phyloP scores from a whole-genome alignment of 1,140 invertebrate species.

The Macrostomum lignano region DNA sequence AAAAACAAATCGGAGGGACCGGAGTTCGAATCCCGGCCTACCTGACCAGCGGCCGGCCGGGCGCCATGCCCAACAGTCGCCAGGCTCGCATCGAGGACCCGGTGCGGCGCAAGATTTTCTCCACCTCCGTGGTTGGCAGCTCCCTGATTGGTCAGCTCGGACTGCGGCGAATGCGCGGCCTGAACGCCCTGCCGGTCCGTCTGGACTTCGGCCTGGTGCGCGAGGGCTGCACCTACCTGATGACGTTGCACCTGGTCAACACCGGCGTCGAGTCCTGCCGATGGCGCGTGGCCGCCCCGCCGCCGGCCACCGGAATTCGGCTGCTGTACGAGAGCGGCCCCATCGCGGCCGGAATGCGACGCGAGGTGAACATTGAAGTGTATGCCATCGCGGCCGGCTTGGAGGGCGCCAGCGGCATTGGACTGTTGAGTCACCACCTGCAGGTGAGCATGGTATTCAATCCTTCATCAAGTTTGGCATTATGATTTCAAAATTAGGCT shows the following conservation, averaged over 20 bases:
- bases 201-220: constrained; percentile 22
- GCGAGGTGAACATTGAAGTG: constrained; percentile 17
- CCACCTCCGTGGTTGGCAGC: constrained; percentile 14
- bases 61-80: constrained; percentile 17
- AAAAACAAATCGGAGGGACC: no score
- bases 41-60: constrained; percentile 16
- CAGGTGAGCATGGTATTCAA: no score
- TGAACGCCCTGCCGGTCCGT: constrained; percentile 17
- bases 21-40: no score
- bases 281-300: constrained; percentile 23
- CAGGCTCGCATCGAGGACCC: constrained; percentile 18
- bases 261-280: constrained; percentile 22
- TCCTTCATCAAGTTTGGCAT: no score
- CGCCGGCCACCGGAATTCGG: constrained; percentile 20
- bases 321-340: constrained; percentile 21
- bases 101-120: constrained; percentile 17
- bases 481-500: no score
- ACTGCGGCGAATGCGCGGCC: constrained; percentile 12
- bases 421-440: constrained; percentile 15
- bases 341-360: constrained; percentile 17
- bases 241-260: constrained; percentile 16
- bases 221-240: constrained; percentile 20
- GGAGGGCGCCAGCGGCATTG: constrained; percentile 15
- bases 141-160: constrained; percentile 12
- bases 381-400: constrained; percentile 24